Percentiles rank a stretch among this genome's conserved stretches.
Evolutionary conservation across 1,140 invertebrate genomes (phyloP).

Genomic region (Globodera rostochiensis): DNA sequence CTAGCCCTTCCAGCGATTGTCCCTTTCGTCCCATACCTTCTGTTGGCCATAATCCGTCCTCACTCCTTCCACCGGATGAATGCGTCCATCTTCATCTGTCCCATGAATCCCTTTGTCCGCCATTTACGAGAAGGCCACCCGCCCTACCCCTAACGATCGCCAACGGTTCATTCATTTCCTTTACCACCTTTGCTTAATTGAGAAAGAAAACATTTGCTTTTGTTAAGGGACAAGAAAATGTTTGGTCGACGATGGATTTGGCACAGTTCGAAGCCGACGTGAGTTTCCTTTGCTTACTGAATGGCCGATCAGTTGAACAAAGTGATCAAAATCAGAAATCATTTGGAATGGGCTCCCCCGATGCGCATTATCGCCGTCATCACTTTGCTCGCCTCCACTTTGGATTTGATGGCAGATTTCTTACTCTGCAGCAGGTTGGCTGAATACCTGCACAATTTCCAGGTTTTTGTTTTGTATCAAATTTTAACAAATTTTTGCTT

Average conservation of each 20-base stretch:
- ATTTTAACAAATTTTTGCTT: slow-evolving; percentile 22
- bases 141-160: no score
- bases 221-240: background rate
- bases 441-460: slow-evolving; percentile 63
- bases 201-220: no score
- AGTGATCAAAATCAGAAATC: slow-evolving; percentile 46
- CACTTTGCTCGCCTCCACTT: slow-evolving; percentile 62
- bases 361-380: slow-evolving; percentile 60
- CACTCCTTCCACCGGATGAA: slow-evolving; percentile 24
- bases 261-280: slow-evolving; percentile 20
- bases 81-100: slow-evolving; percentile 37
- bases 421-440: slow-evolving; percentile 55
- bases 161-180: no score
- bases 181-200: no score
- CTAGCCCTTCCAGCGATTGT: no score
- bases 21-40: no score
- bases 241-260: slow-evolving; percentile 13
- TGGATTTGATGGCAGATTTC: slow-evolving; percentile 64
- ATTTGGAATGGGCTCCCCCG: slow-evolving; percentile 64
- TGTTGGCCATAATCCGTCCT: background rate
- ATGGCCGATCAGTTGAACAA: background rate
- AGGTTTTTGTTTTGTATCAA: slow-evolving; percentile 3
- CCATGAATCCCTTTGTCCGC: slow-evolving; percentile 18
- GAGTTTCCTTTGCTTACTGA: background rate
- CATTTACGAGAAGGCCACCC: no score